Percentiles rank a stretch among this genome's conserved stretches.
Evolutionary conservation across 2,113 vertebrate species (phyloP).

Genomic region (Amazona vittata): DNA sequence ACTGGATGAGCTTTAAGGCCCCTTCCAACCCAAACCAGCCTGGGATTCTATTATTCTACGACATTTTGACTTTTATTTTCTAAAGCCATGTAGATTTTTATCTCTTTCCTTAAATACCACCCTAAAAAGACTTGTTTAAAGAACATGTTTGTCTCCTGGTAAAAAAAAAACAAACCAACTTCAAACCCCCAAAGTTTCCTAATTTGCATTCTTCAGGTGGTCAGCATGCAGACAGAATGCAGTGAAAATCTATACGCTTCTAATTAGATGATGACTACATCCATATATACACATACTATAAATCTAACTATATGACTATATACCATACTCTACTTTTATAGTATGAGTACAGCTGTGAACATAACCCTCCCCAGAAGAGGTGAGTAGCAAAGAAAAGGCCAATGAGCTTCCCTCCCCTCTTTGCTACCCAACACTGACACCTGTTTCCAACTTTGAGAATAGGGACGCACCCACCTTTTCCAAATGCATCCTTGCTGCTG

Average conservation of each 20-base stretch:
- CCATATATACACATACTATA: background rate
- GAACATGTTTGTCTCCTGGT: background rate
- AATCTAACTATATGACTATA: too few species aligned
- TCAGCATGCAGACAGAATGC: background rate
- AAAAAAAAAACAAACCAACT: background rate
- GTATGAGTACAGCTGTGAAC: background rate
- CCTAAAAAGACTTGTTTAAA: background rate
- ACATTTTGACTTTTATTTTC: background rate
- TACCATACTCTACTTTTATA: background rate
- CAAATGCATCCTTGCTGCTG: background rate
- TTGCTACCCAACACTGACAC: background rate
- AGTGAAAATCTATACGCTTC: background rate
- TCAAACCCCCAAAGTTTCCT: background rate
- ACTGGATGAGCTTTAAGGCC: background rate
- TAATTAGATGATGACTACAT: background rate
- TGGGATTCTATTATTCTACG: background rate
- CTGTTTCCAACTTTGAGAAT: background rate
- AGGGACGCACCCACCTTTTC: background rate
- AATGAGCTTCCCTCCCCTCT: fast-evolving
- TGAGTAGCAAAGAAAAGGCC: background rate
- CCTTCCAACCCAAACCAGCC: background rate
- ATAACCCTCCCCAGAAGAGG: background rate
- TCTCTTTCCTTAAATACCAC: background rate
- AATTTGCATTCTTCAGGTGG: background rate
- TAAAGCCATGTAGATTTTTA: background rate